Base-by-base conservation (phyloP, 2,113 vertebrate species). In the Lipophrys pholis region DNA sequence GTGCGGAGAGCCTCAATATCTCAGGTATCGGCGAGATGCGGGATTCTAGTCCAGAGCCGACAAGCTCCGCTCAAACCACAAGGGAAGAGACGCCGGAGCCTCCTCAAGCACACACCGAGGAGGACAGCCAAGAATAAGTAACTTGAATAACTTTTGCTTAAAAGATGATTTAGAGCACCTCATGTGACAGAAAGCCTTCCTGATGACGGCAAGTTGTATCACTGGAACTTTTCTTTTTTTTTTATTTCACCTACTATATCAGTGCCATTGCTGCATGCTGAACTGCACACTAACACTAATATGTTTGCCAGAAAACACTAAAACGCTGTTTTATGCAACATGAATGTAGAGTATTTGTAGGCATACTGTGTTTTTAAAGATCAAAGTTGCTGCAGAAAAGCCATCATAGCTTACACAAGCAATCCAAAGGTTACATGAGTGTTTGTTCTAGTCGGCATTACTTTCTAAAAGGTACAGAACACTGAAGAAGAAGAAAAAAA, bases 281-380 rank as follows among this genome's bases (percentile, higher is more conserved):
- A 74, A 45, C 78, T 91, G 85, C 87, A 91, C 84, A 80, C 82
- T 60, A 56, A 58, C 30, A 50, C n/a, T 17, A 17, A 12, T 64
- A 16, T 48, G 7, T 54, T 52, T 2, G 64, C 38, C 35, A 14
- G 6, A 51, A 15, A 65, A 7, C 56, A 4, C 21, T 7, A 36
- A 45, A 67, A 67, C 40, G 50, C 15, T 41, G 16, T 3, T 12
- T 60, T 58, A 56, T 45, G 41, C 56, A 69, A 39, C 9, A 51
- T 78, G 67, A 84, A 87, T 86, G 85, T 86, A 69, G 6, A 50
- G n/a, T 46, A 40, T 57, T 58, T 80, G 61, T 55, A 54, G 53
- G 1, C 5, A 49, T 30, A 59, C 14, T 52, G 38, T 43, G 36
- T 50, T 15, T 57, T 21, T 69, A 16, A 56, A 16, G 11, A 45